Conservation (phyloP, 1,140 invertebrate genomes). For the Anastatus disparis region DNA sequence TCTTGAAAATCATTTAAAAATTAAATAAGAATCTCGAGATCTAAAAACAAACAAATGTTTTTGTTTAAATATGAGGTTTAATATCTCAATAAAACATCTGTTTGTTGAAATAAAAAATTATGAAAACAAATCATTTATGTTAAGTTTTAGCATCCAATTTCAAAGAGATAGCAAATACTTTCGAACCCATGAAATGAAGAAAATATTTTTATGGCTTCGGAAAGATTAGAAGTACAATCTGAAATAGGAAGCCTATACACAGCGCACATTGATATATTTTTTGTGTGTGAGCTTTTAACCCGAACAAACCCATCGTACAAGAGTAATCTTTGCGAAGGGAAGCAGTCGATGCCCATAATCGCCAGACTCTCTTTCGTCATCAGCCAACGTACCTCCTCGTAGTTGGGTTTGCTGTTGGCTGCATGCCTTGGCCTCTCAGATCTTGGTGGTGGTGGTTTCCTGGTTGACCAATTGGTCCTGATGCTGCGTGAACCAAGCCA, state of each 20-base stretch:
- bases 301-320: constrained; percentile 42
- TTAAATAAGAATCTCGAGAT: constrained; percentile 15
- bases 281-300: constrained; percentile 37
- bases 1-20: constrained; percentile 23
- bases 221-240: constrained; percentile 20
- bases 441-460: constrained; percentile 88
- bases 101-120: constrained; percentile 32
- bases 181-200: constrained; percentile 10
- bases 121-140: too few species aligned
- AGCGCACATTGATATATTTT: constrained; percentile 24
- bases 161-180: constrained; percentile 24
- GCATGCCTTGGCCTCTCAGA: constrained; percentile 62
- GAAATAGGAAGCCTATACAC: constrained; percentile 19
- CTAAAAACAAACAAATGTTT: constrained; percentile 17
- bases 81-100: constrained; percentile 3
- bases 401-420: constrained; percentile 65
- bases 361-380: constrained; percentile 35
- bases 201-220: constrained; percentile 8
- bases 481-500: constrained; percentile 98
- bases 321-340: constrained; percentile 38
- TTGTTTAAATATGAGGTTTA: not conserved
- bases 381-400: constrained; percentile 59
- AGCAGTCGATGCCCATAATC: constrained; percentile 36
- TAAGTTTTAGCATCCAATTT: constrained; percentile 27
- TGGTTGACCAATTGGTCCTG: constrained; percentile 99